Evolutionary conservation across 53 echinoderm and acorn worm species (phyloP), one percentile per base, ranked within the genome.

Genomic region (Paracentrotus lividus): DNA sequence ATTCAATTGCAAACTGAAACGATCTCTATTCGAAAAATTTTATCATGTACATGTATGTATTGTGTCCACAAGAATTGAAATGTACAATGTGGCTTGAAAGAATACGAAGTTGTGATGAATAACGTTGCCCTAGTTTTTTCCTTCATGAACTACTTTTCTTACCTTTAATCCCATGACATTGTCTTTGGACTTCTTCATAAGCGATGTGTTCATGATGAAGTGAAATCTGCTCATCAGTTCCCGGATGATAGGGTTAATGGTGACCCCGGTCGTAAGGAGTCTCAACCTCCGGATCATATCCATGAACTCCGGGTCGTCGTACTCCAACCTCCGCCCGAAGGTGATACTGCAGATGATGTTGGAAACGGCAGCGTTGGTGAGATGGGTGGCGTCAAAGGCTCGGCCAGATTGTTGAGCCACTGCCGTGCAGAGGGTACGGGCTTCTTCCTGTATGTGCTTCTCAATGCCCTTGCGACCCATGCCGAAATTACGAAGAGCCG

Each of bases 401-500:
- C 64, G 69, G 12, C 49, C 94, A 13, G 49, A 42, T 23, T 47
- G 24, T 4, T 69, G 42, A 0, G 38, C 57, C 1, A 95, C n/a
- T 20, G 77, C 65, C 1, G 77, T 58, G 18, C 86, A 77, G 24
- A 95, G 55, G 6, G 32, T 64, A 7, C 94, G 85, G 0, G 98
- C 94, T 72, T 98, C 97, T 8, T 98, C 97, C 52, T 94, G 95
- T 66, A 98, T 97, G 21, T 85, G 49, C 51, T 87, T 38, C 85
- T 96, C 96, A 10, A 95, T 89, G 81, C 96, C 96, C 47, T 88
- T 89, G 91, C 96, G 94, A 18, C 98, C 98, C 86, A 98, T 96
- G 54, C 98, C 98, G 40, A 97, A 97, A 75, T 93, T 96, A 43
- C 97, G 92, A 9, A 98, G 75, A 20, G 97, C 98, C 26, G 86